Base-by-base conservation (phyloP, 1,140 invertebrate genomes). In the Tetramorium parvispinum region DNA sequence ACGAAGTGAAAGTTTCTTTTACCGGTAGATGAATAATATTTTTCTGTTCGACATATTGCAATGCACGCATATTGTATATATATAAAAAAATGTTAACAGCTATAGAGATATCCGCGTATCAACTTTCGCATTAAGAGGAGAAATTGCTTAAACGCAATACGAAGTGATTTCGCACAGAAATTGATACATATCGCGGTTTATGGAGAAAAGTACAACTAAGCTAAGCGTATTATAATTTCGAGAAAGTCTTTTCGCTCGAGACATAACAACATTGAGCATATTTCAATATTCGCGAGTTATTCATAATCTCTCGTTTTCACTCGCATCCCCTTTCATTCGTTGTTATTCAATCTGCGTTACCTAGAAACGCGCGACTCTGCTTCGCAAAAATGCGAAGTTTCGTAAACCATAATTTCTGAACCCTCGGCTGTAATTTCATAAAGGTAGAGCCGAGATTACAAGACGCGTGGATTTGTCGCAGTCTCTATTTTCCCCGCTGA, bases 1-100 rank as follows among this genome's bases (percentile, higher is more conserved):
- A 96, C 53, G 66, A 88, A 86, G 87, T 83, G 86, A 91, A 90
- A 91, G 88, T 91, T 46, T 76, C 65, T 71, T 21, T 18, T 51
- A 40, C 43, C 0, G 37, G 0, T 10, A 27, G 16, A 49, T 66
- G 10, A 73, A 71, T 53, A 61, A 66, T 85, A 76, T 66, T 79
- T 53, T 55, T 55, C 32, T 77, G 43, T 21, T 11, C 32, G 53
- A 71, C 24, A 37, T 18, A 55, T 18, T 57, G 32, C 37, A 3
- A 65, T 59, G 10, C 5, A 66, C 51, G 1, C 24, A 46, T 40
- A 7, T 24, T 46, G 11, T 27, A 13, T 6, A 49, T n/a, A 5
- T 13, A 8, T 68, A 65, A 71, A 73, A 73, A 70, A 46, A n/a
- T 53, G 13, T 6, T 46, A 18, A 37, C 24, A 59, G 13, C 24